Conservation (phyloP, 2,797 vertebrate genomes). For the Sebastes diploproa region DNA sequence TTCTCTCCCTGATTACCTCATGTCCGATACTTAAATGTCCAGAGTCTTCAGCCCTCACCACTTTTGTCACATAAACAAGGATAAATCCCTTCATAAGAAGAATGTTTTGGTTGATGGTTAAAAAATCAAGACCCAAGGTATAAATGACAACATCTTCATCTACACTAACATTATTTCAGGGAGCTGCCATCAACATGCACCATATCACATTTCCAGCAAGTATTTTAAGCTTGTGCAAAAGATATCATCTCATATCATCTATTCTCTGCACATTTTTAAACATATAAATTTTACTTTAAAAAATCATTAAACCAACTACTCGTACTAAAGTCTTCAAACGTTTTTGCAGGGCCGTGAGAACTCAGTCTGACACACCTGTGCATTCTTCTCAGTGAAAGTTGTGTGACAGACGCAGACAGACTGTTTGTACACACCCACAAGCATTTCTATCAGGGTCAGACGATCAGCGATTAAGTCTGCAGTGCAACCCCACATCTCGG, state of each 20-base stretch:
- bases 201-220: not conserved
- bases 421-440: constrained; percentile 1
- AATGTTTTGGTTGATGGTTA: not conserved
- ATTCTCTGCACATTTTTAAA: not conserved
- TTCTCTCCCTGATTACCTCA: too few relatives aligned
- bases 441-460: not conserved
- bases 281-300: not conserved
- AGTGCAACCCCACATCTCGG: not conserved
- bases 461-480: not conserved
- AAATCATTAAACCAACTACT: not conserved
- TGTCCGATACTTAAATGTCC: too few relatives aligned
- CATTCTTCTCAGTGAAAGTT: not conserved
- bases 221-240: not conserved
- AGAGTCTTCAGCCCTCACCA: too few relatives aligned
- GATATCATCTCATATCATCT: not conserved
- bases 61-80: not conserved
- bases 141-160: not conserved
- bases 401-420: not conserved
- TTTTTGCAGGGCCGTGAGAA: not conserved
- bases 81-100: not conserved
- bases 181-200: not conserved
- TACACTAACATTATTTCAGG: not conserved
- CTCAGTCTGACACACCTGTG: constrained; percentile 6
- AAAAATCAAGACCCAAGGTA: not conserved
- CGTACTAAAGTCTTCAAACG: not conserved